Conservation (phyloP, 1,140 invertebrate species). For the Chironomus tepperi region DNA sequence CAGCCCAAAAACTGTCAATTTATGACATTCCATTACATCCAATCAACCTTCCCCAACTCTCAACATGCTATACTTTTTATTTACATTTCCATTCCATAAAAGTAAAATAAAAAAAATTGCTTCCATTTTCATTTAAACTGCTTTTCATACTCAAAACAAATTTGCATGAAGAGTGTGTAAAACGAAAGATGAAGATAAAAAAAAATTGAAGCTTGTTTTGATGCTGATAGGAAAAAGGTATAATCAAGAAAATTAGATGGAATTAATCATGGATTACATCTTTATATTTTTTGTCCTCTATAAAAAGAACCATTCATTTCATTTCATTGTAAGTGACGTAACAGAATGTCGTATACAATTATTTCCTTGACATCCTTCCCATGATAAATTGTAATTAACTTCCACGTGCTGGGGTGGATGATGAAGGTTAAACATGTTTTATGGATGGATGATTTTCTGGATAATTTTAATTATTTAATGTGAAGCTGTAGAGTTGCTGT, state of each 20-base stretch:
- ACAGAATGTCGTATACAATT: background rate
- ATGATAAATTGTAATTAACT: background rate
- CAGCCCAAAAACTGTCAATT: too few species aligned
- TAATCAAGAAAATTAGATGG: background rate
- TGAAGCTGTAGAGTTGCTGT: too few species aligned
- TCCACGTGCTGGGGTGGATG: background rate
- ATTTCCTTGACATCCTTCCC: background rate
- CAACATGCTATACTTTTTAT: too few species aligned
- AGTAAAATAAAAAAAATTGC: too few species aligned
- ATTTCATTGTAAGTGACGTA: background rate
- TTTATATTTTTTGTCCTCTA: background rate
- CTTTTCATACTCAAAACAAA: background rate
- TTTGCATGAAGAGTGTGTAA: background rate
- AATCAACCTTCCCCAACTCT: too few species aligned
- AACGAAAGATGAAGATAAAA: background rate
- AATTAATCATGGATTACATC: slow-evolving; percentile 2
- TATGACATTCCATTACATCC: too few species aligned
- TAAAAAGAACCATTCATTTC: background rate
- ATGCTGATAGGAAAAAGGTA: background rate
- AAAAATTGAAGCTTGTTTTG: background rate
- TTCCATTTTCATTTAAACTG: background rate
- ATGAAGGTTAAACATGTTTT: background rate
- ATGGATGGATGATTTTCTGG: too few species aligned
- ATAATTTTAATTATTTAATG: too few species aligned
- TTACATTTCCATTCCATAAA: background rate